Percentiles rank a stretch among this genome's conserved stretches.
phyloP scores from a whole-genome alignment of 2,113 vertebrate species.

The Amphiprion ocellaris region DNA sequence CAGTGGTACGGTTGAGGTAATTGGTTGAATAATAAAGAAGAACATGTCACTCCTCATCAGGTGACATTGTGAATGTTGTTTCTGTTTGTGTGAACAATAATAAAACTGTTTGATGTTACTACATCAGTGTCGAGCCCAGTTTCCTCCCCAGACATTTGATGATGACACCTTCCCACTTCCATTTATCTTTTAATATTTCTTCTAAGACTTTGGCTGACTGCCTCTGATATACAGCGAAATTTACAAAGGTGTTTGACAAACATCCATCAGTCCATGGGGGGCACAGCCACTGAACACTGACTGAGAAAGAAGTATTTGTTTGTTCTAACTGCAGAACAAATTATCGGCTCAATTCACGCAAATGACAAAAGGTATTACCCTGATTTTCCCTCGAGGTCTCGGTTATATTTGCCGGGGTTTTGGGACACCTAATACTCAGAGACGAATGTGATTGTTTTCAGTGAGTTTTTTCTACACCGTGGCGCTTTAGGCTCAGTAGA shows the following conservation, averaged over 20 bases:
- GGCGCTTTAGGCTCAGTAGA: not conserved
- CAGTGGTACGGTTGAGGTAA: constrained; percentile 56
- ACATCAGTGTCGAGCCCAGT: constrained; percentile 57
- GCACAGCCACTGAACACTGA: not conserved
- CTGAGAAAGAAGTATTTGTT: constrained; percentile 32
- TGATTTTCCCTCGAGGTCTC: not conserved
- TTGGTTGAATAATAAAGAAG: constrained; percentile 73
- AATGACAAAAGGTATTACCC: not conserved
- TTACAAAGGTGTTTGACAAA: constrained; percentile 65
- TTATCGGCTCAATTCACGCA: constrained; percentile 14
- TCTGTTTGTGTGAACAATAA: constrained; percentile 65
- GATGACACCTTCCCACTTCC: constrained; percentile 58
- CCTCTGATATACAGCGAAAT: constrained; percentile 48
- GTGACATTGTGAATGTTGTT: constrained; percentile 54
- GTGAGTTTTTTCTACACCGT: not conserved
- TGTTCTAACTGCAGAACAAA: constrained; percentile 3
- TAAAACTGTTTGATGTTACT: constrained; percentile 68
- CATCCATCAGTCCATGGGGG: constrained; percentile 28
- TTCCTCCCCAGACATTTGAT: constrained; percentile 55
- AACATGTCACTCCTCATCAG: constrained; percentile 65
- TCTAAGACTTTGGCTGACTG: constrained; percentile 61
- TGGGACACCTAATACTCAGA: not conserved
- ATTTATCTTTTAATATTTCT: constrained; percentile 76
- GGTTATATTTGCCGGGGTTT: not conserved
- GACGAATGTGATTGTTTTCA: not conserved